Evolutionary conservation across 2,888 invertebrate species (phyloP), one percentile per base, ranked within the genome.

Genomic region (Diaprepes abbreviatus): DNA sequence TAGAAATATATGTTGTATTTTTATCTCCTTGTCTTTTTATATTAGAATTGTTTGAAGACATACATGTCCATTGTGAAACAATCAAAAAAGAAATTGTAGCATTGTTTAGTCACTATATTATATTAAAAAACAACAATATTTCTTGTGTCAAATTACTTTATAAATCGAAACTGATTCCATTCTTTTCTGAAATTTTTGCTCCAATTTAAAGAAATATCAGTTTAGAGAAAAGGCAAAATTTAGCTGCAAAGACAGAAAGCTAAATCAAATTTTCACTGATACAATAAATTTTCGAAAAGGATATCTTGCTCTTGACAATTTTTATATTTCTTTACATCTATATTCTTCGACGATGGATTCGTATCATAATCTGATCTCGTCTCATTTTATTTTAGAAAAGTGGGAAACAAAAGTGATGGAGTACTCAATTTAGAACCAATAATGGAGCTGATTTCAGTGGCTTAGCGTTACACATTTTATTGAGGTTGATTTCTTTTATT

Each of bases 191-290:
- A 24, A 24, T 3, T 24, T 9, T 43, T 43, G 24, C 45, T 65
- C 2, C 35, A 50, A 48, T 21, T 45, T 65, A 52, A 54, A 59
- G 57, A 52, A 50, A 35, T 65, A 70, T 55, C 50, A 60, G 54
- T 40, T 57, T 36, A 66, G 40, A 35, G 60, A 43, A 58, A 40
- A 31, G 17, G 21, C 31, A 33, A 71, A 64, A 71, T 71, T 67
- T 55, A 64, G 45, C 48, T 45, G 45, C 62, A 21, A 65, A 54
- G 43, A 58, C 54, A 58, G 43, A 54, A 40, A 68, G 52, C 52
- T 35, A 68, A 68, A 71, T 71, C 50, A 45, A 71, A 71, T 71
- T 66, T 65, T 65, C 45, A 64, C 64, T 50, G 59, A 66, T 66
- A 31, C 58, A 62, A 71, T 66, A 71, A 65, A 71, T 65, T 66